These are phyloP conservation scores for Clarias macrocephalus DNA, from an alignment of 2,113 vertebrate genomes.

Conservation along the genomic window DNA sequence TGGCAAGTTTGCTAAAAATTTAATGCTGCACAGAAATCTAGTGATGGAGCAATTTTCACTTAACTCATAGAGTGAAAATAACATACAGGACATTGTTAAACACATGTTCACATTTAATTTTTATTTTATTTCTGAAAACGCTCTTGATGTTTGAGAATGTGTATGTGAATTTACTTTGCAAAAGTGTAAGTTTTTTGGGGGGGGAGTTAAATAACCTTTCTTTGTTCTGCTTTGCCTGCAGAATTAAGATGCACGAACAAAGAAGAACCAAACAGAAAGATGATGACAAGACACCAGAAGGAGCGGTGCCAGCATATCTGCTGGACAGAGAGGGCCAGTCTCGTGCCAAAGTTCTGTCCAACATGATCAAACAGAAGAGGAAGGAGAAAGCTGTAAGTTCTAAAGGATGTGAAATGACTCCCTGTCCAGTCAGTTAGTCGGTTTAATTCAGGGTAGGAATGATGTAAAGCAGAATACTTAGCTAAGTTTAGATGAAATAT, in stretches of 20 bases:
- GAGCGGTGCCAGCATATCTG: slow-evolving; percentile 92
- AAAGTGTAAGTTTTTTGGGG: background rate
- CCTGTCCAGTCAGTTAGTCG: background rate
- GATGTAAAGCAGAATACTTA: background rate
- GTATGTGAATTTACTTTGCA: background rate
- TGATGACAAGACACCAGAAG: slow-evolving; percentile 93
- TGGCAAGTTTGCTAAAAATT: background rate
- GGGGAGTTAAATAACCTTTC: background rate
- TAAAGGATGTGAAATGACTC: background rate
- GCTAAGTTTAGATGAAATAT: background rate
- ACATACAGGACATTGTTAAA: background rate
- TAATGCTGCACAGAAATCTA: background rate
- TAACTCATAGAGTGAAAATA: background rate
- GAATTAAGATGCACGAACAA: slow-evolving; percentile 98
- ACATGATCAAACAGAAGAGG: slow-evolving; percentile 99
- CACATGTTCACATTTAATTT: background rate
- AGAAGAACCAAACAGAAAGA: slow-evolving; percentile 92
- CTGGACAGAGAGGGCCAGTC: slow-evolving; percentile 94
- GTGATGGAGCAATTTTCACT: background rate
- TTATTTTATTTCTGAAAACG: background rate
- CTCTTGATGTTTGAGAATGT: no score
- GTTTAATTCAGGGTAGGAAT: background rate
- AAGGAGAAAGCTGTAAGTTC: slow-evolving; percentile 97
- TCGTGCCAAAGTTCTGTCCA: slow-evolving; percentile 92
- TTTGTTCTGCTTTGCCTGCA: slow-evolving; percentile 55